Conservation (phyloP, 2,113 vertebrate species). For the Meriones unguiculatus region DNA sequence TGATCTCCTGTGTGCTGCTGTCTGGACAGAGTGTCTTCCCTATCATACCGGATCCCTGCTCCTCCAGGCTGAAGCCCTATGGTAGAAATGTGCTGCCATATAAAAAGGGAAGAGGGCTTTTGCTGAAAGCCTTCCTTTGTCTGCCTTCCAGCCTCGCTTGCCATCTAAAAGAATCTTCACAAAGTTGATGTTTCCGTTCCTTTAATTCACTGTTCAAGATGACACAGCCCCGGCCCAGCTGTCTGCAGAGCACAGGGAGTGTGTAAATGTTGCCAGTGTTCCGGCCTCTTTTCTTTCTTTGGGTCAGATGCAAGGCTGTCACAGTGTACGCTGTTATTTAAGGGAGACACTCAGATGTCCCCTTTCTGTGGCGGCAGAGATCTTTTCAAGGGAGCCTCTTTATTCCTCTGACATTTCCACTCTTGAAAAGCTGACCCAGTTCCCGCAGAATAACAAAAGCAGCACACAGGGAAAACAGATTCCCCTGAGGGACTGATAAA, state of each 20-base stretch:
- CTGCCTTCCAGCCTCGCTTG: conserved; percentile 78
- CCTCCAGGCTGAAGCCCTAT: conserved; percentile 80
- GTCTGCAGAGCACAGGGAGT: conserved; percentile 85
- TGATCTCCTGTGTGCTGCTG: conserved; percentile 22
- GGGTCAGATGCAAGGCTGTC: conserved; percentile 80
- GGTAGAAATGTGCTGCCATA: conserved; percentile 72
- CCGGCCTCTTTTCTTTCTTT: conserved; percentile 83
- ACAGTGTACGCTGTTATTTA: conserved; percentile 78
- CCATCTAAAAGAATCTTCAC: conserved; percentile 87
- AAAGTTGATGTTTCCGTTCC: conserved; percentile 89
- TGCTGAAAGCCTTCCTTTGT: conserved; percentile 88
- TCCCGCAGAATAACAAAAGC: conserved; percentile 86
- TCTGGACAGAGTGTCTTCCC: conserved; percentile 50
- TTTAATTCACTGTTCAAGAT: conserved; percentile 85
- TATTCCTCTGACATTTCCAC: conserved; percentile 84
- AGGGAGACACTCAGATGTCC: conserved; percentile 85
- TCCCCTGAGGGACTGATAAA: conserved; percentile 85
- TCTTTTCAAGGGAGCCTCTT: conserved; percentile 82
- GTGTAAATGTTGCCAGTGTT: conserved; percentile 85
- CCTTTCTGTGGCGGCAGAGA: conserved; percentile 82
- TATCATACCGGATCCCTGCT: conserved; percentile 76
- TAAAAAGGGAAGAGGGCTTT: conserved; percentile 73
- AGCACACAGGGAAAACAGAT: conserved; percentile 81
- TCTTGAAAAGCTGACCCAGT: conserved; percentile 88
- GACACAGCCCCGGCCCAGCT: conserved; percentile 88